These are phyloP conservation scores for Drosophila seguyi DNA, from an alignment of 1,140 invertebrate genomes.

Conservation along the genomic window DNA sequence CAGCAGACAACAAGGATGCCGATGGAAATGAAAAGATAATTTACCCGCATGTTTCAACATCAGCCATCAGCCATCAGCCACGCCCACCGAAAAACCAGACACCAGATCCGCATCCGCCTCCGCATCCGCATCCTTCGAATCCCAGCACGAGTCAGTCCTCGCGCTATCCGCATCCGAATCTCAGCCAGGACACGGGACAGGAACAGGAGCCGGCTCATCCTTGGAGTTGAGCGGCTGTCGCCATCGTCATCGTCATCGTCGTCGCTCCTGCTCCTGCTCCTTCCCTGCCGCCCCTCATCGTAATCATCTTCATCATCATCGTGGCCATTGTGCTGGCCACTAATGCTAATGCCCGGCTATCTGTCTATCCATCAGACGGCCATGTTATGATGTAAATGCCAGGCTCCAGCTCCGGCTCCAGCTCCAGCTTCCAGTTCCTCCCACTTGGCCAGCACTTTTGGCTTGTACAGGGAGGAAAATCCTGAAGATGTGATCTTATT, in stretches of 20 bases:
- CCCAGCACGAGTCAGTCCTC: not conserved
- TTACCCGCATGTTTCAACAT: conserved; percentile 77
- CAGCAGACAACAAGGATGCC: conserved; percentile 30
- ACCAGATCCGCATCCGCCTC: conserved; percentile 7
- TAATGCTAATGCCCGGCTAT: conserved; percentile 80
- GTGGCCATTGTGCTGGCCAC: conserved; percentile 45
- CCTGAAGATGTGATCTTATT: not conserved
- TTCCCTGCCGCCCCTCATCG: conserved; percentile 3
- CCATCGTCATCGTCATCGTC: conserved; percentile 29
- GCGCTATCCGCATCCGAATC: conserved; percentile 26
- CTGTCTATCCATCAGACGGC: conserved; percentile 78
- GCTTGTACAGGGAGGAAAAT: not conserved
- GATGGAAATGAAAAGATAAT: conserved; percentile 82
- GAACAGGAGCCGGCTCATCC: conserved; percentile 16
- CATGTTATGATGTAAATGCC: conserved; percentile 80
- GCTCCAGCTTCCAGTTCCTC: not conserved
- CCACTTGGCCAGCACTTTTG: conserved; percentile 1
- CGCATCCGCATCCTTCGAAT: conserved; percentile 8
- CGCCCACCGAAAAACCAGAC: conserved; percentile 38
- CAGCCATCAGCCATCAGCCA: conserved; percentile 47
- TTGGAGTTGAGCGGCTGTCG: conserved; percentile 16
- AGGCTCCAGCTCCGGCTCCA: conserved; percentile 24
- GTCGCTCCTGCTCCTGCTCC: not conserved
- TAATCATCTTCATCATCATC: conserved; percentile 40
- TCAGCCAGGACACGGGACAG: not conserved